Percentiles rank a stretch among this genome's conserved stretches.
Conservation (phyloP, 2,113 vertebrate species). For the Platysternon megacephalum region DNA sequence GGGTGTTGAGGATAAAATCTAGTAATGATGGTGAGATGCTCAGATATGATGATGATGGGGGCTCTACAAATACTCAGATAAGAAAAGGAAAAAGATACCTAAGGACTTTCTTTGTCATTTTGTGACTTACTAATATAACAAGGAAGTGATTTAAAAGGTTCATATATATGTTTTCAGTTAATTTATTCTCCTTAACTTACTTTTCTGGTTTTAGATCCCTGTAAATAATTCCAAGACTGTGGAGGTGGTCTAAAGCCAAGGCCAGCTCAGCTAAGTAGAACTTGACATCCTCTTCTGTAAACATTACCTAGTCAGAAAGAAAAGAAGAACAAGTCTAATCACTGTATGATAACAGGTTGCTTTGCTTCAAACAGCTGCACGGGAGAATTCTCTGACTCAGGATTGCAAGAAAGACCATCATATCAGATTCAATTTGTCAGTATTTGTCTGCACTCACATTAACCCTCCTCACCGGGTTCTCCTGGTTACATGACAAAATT, state of each 20-base stretch:
- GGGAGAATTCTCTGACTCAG: background rate
- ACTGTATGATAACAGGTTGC: background rate
- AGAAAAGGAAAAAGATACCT: background rate
- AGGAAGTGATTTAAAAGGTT: background rate
- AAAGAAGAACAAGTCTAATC: background rate
- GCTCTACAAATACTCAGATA: background rate
- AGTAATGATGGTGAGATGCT: background rate
- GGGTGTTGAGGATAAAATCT: background rate
- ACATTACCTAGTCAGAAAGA: constrained; percentile 84
- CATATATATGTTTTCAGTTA: background rate
- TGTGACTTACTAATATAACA: background rate
- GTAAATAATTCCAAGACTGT: constrained; percentile 90
- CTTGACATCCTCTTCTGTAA: constrained; percentile 92
- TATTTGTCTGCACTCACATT: background rate
- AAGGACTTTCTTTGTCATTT: background rate
- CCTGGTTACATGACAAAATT: background rate
- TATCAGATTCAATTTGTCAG: background rate
- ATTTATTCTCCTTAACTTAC: constrained; percentile 70
- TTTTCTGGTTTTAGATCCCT: constrained; percentile 91
- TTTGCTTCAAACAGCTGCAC: fast-evolving
- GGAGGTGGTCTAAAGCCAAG: constrained; percentile 88
- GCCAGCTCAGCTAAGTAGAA: constrained; percentile 91
- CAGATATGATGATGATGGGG: fast-evolving
- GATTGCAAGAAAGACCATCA: background rate
- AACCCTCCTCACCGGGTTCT: background rate